Conservation (phyloP, 2,797 vertebrate genomes). For the Myripristis jacobus region DNA sequence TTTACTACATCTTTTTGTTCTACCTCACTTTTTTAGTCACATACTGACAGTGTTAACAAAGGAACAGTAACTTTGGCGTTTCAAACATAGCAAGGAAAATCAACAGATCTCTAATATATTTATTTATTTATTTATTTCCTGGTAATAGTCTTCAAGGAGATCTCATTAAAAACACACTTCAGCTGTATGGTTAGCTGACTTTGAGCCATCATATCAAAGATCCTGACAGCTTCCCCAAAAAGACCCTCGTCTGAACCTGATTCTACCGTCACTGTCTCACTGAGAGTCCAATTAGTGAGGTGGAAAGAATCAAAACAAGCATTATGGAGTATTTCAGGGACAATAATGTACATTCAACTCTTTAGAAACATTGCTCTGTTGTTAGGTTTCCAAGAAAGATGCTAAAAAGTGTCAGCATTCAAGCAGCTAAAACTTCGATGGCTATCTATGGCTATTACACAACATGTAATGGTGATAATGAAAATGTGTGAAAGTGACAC, state of each 20-base stretch:
- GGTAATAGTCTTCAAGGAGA: constrained; percentile 64
- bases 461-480: too few species aligned
- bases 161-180: constrained; percentile 76
- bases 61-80: constrained; percentile 19
- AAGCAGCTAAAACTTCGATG: too few species aligned
- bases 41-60: constrained; percentile 28
- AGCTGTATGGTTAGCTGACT: constrained; percentile 74
- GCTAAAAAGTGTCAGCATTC: too few species aligned
- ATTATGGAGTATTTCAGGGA: constrained; percentile 3
- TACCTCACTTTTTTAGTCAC: constrained; percentile 8
- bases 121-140: constrained; percentile 9
- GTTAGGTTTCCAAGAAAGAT: too few species aligned
- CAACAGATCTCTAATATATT: not conserved
- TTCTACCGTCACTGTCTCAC: constrained; percentile 51
- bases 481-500: too few species aligned
- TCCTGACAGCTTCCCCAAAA: constrained; percentile 73
- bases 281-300: constrained; percentile 68
- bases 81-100: constrained; percentile 15
- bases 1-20: not conserved
- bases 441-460: too few species aligned
- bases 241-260: constrained; percentile 51
- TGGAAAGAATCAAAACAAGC: constrained; percentile 29
- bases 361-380: too few species aligned
- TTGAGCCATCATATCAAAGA: constrained; percentile 70
- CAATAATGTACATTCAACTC: not conserved